Evolutionary conservation across 1,140 invertebrate species (phyloP).

Genomic region (Drosophila navojoa): DNA sequence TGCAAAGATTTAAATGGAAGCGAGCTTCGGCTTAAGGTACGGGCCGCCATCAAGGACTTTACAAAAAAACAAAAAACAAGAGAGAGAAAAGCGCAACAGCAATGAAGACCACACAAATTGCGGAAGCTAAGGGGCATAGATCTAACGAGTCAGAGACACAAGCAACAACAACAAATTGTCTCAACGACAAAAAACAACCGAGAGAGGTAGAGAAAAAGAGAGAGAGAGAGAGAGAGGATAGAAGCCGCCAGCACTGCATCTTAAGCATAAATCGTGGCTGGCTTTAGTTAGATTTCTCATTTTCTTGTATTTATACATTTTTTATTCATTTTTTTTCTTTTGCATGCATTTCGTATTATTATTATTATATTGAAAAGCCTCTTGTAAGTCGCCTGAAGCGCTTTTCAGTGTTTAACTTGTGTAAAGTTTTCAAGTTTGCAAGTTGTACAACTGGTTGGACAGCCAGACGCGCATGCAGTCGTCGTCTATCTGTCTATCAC

Average conservation of each 20-base stretch:
- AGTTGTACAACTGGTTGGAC: conserved; percentile 45
- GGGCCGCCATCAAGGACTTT: neutral
- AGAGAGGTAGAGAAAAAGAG: too few species aligned
- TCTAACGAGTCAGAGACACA: conserved; percentile 10
- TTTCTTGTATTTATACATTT: conserved; percentile 23
- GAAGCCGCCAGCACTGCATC: neutral
- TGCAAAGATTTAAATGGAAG: conserved; percentile 49
- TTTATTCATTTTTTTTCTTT: conserved; percentile 30
- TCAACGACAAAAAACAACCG: conserved; percentile 52
- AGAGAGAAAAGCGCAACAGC: conserved; percentile 8
- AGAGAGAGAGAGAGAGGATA: neutral
- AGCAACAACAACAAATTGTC: conserved; percentile 36
- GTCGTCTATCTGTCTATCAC: neutral
- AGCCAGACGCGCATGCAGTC: conserved; percentile 37
- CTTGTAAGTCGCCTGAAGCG: conserved; percentile 59
- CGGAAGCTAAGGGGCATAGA: neutral
- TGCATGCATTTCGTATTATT: conserved; percentile 17
- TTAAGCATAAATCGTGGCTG: conserved; percentile 13
- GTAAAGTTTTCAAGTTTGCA: conserved; percentile 68
- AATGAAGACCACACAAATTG: conserved; percentile 44
- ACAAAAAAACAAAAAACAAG: neutral
- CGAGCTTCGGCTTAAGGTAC: neutral
- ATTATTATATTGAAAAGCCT: conserved; percentile 59
- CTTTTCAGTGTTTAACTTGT: conserved; percentile 79
- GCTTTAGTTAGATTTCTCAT: conserved; percentile 12